Evolutionary conservation across 2,797 vertebrate genomes (phyloP), one percentile per base, ranked within the genome.

Genomic region (Alectoris magna): DNA sequence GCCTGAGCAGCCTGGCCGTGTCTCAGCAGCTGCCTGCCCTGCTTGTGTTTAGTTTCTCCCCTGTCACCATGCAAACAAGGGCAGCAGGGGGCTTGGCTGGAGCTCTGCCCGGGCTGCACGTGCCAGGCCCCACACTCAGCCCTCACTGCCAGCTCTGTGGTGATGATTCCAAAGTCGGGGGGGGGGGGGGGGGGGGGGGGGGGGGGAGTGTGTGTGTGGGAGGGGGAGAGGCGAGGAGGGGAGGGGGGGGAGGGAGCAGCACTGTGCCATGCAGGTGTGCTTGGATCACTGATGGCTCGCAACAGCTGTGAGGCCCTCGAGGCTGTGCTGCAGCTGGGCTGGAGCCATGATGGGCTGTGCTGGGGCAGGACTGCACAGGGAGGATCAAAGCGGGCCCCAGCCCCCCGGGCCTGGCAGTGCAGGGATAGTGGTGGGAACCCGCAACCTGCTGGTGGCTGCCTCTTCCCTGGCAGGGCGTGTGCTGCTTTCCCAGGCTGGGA

Each of bases 251-350:
- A n/a, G 1, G 1, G 48, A 55, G 49, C 64, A 83, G 27, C 11
- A 12, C 19, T 0, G 3, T 5, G n/a, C 31, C 60, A 56, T 2
- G 29, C 43, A 19, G 62, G 34, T 21, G 86, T 3, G 5, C 72
- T 62, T 68, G 49, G 11, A 39, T 69, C 77, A 64, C 23, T 53
- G 38, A 29, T 34, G 36, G 55, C 26, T 27, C 3, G 0, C 5
- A 27, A 0, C 70, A 70, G 74, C 72, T 62, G 1, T 0, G 3
- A 66, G 68, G 70, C 0, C 1, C 26, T 2, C 1, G 2, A 0
- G 4, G 7, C 0, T 2, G 48, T 2, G 15, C 21, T 13, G 31
- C 53, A 55, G 39, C 22, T 6, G 5, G 31, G 23, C 8, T 3
- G 16, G 24, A 16, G 24, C 46, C n/a, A 9, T 9, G 63, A 0